These are phyloP conservation scores for Pelvicachromis taeniatus DNA, from an alignment of 2,113 vertebrate species.

Conservation along the genomic window DNA sequence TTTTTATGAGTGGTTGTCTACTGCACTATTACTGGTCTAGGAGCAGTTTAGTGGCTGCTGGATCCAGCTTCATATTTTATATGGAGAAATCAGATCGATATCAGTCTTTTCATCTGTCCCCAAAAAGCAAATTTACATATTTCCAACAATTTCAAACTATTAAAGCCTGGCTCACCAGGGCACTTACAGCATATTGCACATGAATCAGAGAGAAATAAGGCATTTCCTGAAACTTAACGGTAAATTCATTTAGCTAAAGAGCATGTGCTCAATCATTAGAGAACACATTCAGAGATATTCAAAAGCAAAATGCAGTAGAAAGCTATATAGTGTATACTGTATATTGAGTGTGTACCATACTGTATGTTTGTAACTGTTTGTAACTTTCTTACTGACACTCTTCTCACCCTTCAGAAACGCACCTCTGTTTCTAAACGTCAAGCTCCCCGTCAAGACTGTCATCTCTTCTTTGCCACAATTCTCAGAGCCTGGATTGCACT, in stretches of 20 bases:
- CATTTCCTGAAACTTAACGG: not conserved
- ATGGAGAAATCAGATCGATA: not conserved
- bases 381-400: not conserved
- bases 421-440: not conserved
- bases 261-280: not conserved
- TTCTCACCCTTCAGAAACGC: conserved; percentile 26
- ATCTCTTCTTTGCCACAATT: not conserved
- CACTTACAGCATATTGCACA: not conserved
- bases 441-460: not conserved
- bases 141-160: not conserved
- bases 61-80: not conserved
- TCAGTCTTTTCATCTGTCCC: not conserved
- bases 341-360: not conserved
- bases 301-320: not conserved
- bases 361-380: not conserved
- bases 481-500: not conserved
- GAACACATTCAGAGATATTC: not conserved
- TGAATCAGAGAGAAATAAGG: not conserved
- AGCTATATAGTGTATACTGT: not conserved
- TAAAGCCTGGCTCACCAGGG: not conserved
- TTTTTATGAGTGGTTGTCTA: not conserved
- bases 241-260: not conserved
- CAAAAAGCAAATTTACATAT: not conserved
- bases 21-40: not conserved
- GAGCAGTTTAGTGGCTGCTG: not conserved